Evolutionary conservation across 2,888 invertebrate genomes (phyloP).

Genomic region (Tipula vernalis): DNA sequence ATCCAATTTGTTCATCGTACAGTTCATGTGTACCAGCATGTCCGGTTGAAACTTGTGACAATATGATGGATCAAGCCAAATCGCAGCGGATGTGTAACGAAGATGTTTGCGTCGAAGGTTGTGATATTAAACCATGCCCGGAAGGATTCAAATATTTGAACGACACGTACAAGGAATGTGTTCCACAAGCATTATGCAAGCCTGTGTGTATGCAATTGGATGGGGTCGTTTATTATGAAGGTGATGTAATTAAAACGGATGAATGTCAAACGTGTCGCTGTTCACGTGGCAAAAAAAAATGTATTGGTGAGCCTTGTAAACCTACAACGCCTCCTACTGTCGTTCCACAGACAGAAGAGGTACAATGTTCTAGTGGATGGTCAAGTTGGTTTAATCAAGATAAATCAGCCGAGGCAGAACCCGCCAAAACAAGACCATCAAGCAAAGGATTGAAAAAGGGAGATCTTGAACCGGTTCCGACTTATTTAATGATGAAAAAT

Average conservation of each 20-base stretch:
- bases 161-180: constrained; percentile 53
- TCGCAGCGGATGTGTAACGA: constrained; percentile 52
- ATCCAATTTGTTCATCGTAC: constrained; percentile 65
- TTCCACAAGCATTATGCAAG: constrained; percentile 58
- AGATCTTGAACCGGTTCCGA: constrained; percentile 48
- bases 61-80: constrained; percentile 50
- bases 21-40: constrained; percentile 72
- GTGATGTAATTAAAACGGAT: constrained; percentile 62
- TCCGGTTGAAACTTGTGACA: constrained; percentile 75
- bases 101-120: constrained; percentile 75
- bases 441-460: constrained; percentile 25
- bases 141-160: constrained; percentile 62
- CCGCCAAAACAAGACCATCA: constrained; percentile 18
- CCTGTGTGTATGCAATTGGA: constrained; percentile 57
- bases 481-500: constrained; percentile 24
- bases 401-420: constrained; percentile 22
- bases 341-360: constrained; percentile 19
- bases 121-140: constrained; percentile 60
- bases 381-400: constrained; percentile 62
- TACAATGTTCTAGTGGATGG: constrained; percentile 58
- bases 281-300: constrained; percentile 52
- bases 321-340: constrained; percentile 14
- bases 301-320: constrained; percentile 58
- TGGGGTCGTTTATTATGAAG: constrained; percentile 57
- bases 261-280: constrained; percentile 71